phyloP scores from a whole-genome alignment of 2,888 invertebrate genomes.

The Erebia epiphron region DNA sequence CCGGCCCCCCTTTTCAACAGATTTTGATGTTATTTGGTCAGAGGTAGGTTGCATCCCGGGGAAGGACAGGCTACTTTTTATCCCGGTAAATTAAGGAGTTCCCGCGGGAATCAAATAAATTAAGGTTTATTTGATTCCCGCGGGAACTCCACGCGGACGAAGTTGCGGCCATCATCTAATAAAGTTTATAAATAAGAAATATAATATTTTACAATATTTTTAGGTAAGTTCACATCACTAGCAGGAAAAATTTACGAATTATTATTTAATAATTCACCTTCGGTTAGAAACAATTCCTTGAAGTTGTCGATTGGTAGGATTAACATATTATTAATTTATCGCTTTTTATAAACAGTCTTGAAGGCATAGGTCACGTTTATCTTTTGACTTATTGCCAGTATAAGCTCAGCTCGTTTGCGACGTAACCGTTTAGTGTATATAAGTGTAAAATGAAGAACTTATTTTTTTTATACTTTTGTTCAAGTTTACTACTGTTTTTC shows the following conservation, averaged over 20 bases:
- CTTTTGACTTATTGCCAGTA: constrained; percentile 16
- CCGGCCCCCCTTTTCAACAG: too few species aligned
- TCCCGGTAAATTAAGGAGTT: too few species aligned
- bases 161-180: too few species aligned
- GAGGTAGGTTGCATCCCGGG: too few species aligned
- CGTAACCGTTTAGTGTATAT: constrained; percentile 19
- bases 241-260: constrained; percentile 4
- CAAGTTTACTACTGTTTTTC: constrained; percentile 23
- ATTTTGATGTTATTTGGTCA: too few species aligned
- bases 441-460: constrained; percentile 32
- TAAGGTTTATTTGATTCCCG: too few species aligned
- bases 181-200: too few species aligned
- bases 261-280: not conserved
- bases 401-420: constrained; percentile 24
- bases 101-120: too few species aligned
- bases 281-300: constrained; percentile 10
- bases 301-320: constrained; percentile 19
- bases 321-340: constrained; percentile 20
- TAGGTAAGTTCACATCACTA: not conserved
- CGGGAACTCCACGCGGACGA: too few species aligned
- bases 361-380: constrained; percentile 33
- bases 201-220: too few species aligned
- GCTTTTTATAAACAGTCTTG: constrained; percentile 14
- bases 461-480: constrained; percentile 20
- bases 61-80: too few species aligned